Evolutionary conservation across 2,888 invertebrate species (phyloP).

Genomic region (Drosophila borborema): DNA sequence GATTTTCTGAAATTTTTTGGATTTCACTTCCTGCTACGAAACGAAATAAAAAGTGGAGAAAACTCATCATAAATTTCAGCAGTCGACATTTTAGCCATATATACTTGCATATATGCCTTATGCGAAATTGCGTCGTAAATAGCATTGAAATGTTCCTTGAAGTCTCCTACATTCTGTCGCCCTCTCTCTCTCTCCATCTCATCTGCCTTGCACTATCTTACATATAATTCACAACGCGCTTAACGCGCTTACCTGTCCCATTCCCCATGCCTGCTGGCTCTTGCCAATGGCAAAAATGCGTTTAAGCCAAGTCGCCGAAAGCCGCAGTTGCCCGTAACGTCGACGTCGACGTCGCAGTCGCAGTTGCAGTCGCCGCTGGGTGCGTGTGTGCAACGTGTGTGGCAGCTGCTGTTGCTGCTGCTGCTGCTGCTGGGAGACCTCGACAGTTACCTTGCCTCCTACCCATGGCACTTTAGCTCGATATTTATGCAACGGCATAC

Average conservation of each 20-base stretch:
- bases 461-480: slow-evolving; percentile 72
- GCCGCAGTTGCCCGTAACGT: slow-evolving; percentile 28
- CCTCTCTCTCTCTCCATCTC: not conserved
- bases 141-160: slow-evolving; percentile 50
- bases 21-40: slow-evolving; percentile 32
- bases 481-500: slow-evolving; percentile 81
- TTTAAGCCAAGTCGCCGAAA: slow-evolving; percentile 73
- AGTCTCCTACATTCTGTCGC: slow-evolving; percentile 35
- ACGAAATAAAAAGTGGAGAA: slow-evolving; percentile 19
- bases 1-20: slow-evolving; percentile 1
- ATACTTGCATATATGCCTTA: slow-evolving; percentile 25
- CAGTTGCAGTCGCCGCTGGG: slow-evolving; percentile 49
- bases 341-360: slow-evolving; percentile 27
- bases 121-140: slow-evolving; percentile 63
- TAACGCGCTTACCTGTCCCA: slow-evolving; percentile 50
- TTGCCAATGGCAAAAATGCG: slow-evolving; percentile 72
- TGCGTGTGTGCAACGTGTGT: slow-evolving; percentile 71
- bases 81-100: slow-evolving; percentile 39
- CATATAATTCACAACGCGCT: slow-evolving; percentile 74
- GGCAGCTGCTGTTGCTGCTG: slow-evolving; percentile 57
- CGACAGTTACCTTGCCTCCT: slow-evolving; percentile 36
- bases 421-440: slow-evolving; percentile 46
- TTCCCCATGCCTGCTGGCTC: slow-evolving; percentile 20
- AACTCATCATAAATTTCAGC: slow-evolving; percentile 47
- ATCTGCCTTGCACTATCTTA: slow-evolving; percentile 44